Conservation (phyloP, 1,140 invertebrate genomes). For the Drosophila willistoni region DNA sequence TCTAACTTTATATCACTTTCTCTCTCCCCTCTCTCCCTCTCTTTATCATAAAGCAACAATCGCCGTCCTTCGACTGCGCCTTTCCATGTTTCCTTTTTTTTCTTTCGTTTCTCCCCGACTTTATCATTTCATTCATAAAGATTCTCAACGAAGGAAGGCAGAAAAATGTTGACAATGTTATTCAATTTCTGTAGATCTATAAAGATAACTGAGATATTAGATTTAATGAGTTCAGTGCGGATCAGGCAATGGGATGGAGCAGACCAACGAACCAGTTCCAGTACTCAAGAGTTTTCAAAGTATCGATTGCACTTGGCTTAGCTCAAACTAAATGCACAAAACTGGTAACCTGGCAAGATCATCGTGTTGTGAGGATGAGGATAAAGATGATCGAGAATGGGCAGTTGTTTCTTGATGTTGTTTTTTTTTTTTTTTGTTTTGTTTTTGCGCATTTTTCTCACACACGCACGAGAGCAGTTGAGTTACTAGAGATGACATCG, state of each 20-base stretch:
- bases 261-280: background rate
- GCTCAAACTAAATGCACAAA: constrained; percentile 57
- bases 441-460: constrained; percentile 1
- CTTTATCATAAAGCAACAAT: constrained; percentile 67
- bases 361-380: constrained; percentile 14
- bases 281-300: constrained; percentile 46
- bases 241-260: background rate
- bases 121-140: constrained; percentile 65
- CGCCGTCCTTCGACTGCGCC: constrained; percentile 44
- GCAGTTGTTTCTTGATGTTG: constrained; percentile 29
- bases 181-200: constrained; percentile 70
- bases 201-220: constrained; percentile 76
- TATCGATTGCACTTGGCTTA: constrained; percentile 76
- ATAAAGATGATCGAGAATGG: constrained; percentile 18
- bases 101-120: no score
- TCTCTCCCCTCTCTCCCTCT: background rate
- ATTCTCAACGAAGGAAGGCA: background rate
- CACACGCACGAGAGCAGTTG: constrained; percentile 28
- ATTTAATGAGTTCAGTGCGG: constrained; percentile 60
- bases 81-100: background rate
- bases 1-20: constrained; percentile 2
- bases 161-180: constrained; percentile 73
- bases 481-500: constrained; percentile 24
- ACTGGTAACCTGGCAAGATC: constrained; percentile 56
- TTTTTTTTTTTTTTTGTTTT: constrained; percentile 42